Evolutionary conservation across 2,113 vertebrate genomes (phyloP), one percentile per base, ranked within the genome.

Genomic region (Chamaetylas fuelleborni): DNA sequence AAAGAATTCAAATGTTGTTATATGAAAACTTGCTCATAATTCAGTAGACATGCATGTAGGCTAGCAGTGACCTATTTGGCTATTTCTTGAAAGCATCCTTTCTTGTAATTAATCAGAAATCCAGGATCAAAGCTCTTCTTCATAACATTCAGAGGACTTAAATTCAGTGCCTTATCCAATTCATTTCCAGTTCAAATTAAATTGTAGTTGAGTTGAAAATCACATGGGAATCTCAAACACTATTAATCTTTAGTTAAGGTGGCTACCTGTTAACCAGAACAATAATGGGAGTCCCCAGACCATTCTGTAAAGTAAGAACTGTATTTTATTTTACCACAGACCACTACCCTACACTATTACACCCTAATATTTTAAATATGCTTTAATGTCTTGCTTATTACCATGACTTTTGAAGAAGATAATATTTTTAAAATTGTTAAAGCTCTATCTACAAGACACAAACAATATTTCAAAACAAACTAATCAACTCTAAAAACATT

Each of bases 111-210:
- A 76, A 82, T 90, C 79, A 90, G 62, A 88, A 92, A 88, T 36
- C 25, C 62, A 62, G 45, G 50, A 90, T 43, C 24, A 82, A 94
- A 73, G 67, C 53, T 70, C 11, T 42, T 73, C 58, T 54, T 90
- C 50, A 69, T 25, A 93, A 73, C 62, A 80, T 50, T 83, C 34
- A 56, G 31, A 91, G 74, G 53, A 90, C 48, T 90, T 90, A 56
- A 76, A 66, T 82, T 85, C 90, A 90, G 50, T 1, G 3, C 38
- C 50, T 88, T 58, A 85, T 81, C 47, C 79, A 94, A 86, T 51
- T 85, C 20, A 91, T 93, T 94, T 81, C 58, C 76, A 81, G 54
- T 73, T 91, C 43, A 92, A 90, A 92, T 93, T 86, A 88, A 91
- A 93, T 60, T 71, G 71, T 43, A 80, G 56, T 33, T 42, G 50